Base-by-base conservation (phyloP, 2,888 invertebrate species). In the Melinopterus prodromus region DNA sequence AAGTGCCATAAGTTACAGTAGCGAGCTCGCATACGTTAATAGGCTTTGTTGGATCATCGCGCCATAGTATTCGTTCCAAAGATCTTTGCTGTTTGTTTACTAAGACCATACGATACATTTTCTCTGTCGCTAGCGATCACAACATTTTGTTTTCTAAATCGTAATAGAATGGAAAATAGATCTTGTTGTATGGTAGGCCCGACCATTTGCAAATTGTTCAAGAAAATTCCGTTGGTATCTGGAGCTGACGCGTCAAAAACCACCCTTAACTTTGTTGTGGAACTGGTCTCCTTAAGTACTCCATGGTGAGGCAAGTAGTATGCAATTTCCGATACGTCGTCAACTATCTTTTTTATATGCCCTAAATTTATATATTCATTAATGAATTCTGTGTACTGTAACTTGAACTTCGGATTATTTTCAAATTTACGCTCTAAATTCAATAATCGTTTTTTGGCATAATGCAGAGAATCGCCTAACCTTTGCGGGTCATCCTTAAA, bases 21-120 rank as follows among this genome's bases (percentile, higher is more conserved):
- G 53, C 15, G 16, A 77, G 38, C 9, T 26, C 71, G 81, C 80
- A 16, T 80, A 70, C 2, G 85, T 75, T 12, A 82, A 79, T 79
- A 15, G 85, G 76, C 7, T 77, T 36, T 7, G 14, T 70, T 6
- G 83, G 81, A 71, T 83, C 26, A 4, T 82, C 78, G 26, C 86
- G 77, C 88, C 88, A 89, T 4, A 89, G 72, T 5, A 90, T 88
- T 7, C 85, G 77, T 72, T 88, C 88, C 14, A 85, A 83, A n/a
- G 84, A 53, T 15, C 84, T 77, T 72, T 88, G 85, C 1, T 82
- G 80, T 0, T 80, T 75, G n/a, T 83, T 78, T 0, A 88, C 78
- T 0, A 70, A 12, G n/a, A 88, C 84, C 79, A 87, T 87, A 0
- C 87, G 82, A 79, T 86, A 88, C 86, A 88, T 88, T 81, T 89